phyloP scores from a whole-genome alignment of 2,113 vertebrate species.

The Prionailurus bengalensis region DNA sequence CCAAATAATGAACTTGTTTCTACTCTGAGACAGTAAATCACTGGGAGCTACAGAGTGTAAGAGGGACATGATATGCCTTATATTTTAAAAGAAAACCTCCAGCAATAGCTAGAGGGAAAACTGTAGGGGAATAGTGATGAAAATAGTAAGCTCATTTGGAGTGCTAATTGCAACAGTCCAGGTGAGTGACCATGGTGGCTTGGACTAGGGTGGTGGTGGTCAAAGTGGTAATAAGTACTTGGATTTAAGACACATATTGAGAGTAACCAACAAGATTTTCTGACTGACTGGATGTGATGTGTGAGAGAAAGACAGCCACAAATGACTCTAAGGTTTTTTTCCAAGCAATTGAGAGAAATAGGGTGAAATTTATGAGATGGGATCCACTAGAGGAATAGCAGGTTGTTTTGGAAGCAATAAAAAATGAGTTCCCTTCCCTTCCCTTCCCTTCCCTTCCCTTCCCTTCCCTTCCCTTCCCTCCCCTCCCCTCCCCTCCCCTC shows the following conservation, averaged over 20 bases:
- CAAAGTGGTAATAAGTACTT: neutral
- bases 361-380: neutral
- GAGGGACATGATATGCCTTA: neutral
- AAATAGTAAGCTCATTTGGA: neutral
- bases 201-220: neutral
- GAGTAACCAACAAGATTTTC: neutral
- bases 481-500: fast-evolving
- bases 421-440: neutral
- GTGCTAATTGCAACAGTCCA: neutral
- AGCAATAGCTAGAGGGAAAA: neutral
- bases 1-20: neutral
- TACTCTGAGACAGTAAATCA: neutral
- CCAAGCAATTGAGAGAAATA: neutral
- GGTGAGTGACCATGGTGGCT: neutral
- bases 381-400: neutral
- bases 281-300: neutral
- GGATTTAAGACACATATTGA: neutral
- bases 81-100: neutral
- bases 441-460: neutral
- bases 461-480: neutral
- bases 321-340: neutral
- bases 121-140: neutral
- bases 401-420: neutral
- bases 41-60: neutral
- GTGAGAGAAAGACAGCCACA: neutral